phyloP scores from a whole-genome alignment of 2,113 vertebrate genomes.

The Proterorhinus semilunaris region DNA sequence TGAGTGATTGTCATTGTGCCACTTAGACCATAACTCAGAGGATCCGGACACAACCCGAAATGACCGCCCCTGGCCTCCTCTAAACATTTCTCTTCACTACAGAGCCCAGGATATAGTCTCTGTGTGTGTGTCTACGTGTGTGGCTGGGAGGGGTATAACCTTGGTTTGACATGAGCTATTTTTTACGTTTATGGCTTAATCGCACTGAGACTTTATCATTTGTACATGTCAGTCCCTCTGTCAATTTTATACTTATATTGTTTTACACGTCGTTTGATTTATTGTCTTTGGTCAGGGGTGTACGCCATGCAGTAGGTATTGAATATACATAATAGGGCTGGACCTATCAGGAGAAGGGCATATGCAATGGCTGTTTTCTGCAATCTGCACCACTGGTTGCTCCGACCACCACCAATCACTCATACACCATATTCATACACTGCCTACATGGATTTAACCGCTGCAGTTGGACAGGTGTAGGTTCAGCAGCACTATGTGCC shows the following conservation, averaged over 20 bases:
- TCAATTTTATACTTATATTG: slow-evolving; percentile 41
- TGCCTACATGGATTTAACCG: too few relatives aligned
- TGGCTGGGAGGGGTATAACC: slow-evolving; percentile 36
- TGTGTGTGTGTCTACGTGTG: slow-evolving; percentile 2
- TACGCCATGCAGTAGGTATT: not conserved
- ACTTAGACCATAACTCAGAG: slow-evolving; percentile 43
- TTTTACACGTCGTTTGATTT: slow-evolving; percentile 35
- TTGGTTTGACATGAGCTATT: slow-evolving; percentile 57
- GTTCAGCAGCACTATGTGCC: too few relatives aligned
- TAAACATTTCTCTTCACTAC: slow-evolving; percentile 58
- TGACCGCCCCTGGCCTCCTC: slow-evolving; percentile 45
- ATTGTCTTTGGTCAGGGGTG: slow-evolving; percentile 4
- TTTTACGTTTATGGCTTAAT: slow-evolving; percentile 62
- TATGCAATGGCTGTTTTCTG: too few relatives aligned
- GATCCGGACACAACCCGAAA: slow-evolving; percentile 40
- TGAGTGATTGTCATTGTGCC: slow-evolving; percentile 44
- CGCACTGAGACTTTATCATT: slow-evolving; percentile 42
- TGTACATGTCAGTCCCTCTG: slow-evolving; percentile 16
- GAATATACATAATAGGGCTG: not conserved
- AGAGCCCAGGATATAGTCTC: slow-evolving; percentile 7
- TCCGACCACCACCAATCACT: too few relatives aligned
- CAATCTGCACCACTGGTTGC: too few relatives aligned
- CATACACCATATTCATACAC: too few relatives aligned
- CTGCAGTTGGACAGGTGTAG: too few relatives aligned
- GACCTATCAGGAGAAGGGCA: not conserved